These are phyloP conservation scores for Popillia japonica DNA, from an alignment of 1,140 invertebrate genomes.

Conservation along the genomic window DNA sequence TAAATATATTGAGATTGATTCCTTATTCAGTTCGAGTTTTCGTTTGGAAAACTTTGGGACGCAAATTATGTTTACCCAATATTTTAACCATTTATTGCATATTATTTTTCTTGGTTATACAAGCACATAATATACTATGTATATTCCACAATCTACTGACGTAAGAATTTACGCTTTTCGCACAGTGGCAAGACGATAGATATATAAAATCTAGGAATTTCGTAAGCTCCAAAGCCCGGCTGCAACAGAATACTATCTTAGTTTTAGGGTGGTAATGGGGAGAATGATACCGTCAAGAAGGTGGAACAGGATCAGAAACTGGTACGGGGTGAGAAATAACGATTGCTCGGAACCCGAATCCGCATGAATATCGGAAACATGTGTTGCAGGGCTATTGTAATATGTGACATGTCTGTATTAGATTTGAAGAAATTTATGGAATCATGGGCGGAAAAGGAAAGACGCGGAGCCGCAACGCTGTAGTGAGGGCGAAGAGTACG, in stretches of 20 bases:
- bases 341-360: conserved; percentile 22
- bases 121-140: neutral
- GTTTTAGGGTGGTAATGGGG: neutral
- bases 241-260: conserved; percentile 12
- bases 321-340: conserved; percentile 20
- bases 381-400: conserved; percentile 29
- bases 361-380: conserved; percentile 29
- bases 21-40: too few relatives aligned
- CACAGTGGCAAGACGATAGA: conserved; percentile 9
- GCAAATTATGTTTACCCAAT: neutral
- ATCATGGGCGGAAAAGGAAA: neutral
- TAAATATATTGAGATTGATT: too few relatives aligned
- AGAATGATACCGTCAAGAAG: neutral
- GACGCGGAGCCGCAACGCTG: neutral
- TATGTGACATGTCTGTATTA: conserved; percentile 30
- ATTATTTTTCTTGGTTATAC: neutral
- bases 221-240: neutral
- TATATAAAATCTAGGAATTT: conserved; percentile 19
- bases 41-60: neutral
- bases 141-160: neutral
- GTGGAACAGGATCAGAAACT: neutral
- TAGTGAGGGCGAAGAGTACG: neutral
- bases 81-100: neutral
- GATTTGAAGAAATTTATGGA: conserved; percentile 26
- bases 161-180: neutral